Conservation (phyloP, 2,888 invertebrate genomes). For the Anarsia innoxiella region DNA sequence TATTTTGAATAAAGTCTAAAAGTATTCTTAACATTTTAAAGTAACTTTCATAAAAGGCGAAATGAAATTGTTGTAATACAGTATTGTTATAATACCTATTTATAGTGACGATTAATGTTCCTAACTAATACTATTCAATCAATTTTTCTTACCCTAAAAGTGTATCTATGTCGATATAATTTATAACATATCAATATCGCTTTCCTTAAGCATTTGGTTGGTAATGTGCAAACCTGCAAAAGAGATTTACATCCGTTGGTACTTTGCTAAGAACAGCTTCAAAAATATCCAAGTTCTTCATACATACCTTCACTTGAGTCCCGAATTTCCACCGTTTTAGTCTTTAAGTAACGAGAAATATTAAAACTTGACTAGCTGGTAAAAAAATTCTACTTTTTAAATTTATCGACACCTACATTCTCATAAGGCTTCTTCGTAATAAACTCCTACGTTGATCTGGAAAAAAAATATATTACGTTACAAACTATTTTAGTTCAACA, state of each 20-base stretch:
- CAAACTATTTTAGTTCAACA: no score
- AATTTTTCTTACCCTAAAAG: conserved; percentile 10
- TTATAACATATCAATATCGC: conserved; percentile 3
- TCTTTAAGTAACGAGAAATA: conserved; percentile 55
- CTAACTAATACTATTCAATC: conserved; percentile 15
- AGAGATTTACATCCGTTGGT: neutral
- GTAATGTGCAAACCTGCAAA: conserved; percentile 5
- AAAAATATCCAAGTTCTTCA: conserved; percentile 5
- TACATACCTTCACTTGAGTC: conserved; percentile 54
- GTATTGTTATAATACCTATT: no score
- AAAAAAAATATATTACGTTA: conserved; percentile 36
- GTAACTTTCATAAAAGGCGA: no score
- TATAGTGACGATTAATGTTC: conserved; percentile 12
- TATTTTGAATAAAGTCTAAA: no score
- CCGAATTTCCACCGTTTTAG: conserved; percentile 55
- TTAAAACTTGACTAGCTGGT: conserved; percentile 59
- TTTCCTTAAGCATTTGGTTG: neutral
- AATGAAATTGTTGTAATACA: no score
- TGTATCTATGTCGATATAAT: conserved; percentile 4
- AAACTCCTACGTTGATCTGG: conserved; percentile 74
- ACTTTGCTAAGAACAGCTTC: neutral
- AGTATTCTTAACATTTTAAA: no score
- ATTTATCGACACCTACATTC: conserved; percentile 57
- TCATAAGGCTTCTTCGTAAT: conserved; percentile 74
- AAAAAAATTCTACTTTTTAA: conserved; percentile 63